phyloP scores from a whole-genome alignment of 2,797 vertebrate genomes.

The Myotis findleyi region DNA sequence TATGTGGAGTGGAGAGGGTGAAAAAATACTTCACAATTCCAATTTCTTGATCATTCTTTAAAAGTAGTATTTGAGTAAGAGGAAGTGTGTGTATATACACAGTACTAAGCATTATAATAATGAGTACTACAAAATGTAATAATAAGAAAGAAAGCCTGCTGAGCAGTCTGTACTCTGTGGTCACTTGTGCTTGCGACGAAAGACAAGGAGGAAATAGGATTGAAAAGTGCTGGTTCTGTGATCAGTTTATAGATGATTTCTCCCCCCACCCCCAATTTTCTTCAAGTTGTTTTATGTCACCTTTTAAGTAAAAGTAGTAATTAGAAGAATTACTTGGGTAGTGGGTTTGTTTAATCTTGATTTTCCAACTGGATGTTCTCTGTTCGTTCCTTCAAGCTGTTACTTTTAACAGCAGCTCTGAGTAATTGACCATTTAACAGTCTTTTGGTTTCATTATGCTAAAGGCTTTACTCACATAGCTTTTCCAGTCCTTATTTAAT shows the following conservation, averaged over 20 bases:
- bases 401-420: not conserved
- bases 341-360: constrained; percentile 18
- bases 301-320: not conserved
- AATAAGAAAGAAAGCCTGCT: not conserved
- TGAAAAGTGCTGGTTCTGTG: not conserved
- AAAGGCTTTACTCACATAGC: not conserved
- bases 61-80: not conserved
- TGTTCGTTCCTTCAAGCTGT: not conserved
- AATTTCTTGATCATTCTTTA: not conserved
- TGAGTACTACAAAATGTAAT: not conserved
- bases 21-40: not conserved
- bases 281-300: not conserved
- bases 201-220: not conserved
- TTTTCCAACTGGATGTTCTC: not conserved
- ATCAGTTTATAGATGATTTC: not conserved
- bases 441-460: not conserved
- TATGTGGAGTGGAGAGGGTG: not conserved
- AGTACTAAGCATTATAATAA: not conserved
- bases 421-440: not conserved
- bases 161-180: not conserved
- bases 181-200: not conserved
- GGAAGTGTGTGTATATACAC: not conserved
- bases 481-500: not conserved
- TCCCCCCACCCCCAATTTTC: not conserved
- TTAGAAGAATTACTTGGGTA: not conserved